Evolutionary conservation across 2,888 invertebrate species (phyloP).

Genomic region (Standfussiana lucernea): DNA sequence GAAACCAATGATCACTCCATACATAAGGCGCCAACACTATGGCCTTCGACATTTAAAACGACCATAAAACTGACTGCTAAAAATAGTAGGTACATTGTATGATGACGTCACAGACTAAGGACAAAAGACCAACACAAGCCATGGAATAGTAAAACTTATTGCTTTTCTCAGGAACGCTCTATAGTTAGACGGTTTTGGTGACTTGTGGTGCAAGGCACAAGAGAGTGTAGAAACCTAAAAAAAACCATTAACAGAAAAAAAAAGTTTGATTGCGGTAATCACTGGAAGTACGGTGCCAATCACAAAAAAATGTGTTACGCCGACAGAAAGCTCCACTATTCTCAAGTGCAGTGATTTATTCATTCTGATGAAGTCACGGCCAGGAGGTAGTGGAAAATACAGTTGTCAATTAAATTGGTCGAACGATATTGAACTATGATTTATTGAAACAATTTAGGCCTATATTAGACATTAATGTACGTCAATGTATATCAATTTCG

Average conservation of each 20-base stretch:
- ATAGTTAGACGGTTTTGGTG: constrained; percentile 74
- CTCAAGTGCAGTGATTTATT: background rate
- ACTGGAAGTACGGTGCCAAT: background rate
- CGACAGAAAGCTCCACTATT: background rate
- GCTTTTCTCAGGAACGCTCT: constrained; percentile 80
- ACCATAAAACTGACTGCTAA: constrained; percentile 43
- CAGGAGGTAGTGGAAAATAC: background rate
- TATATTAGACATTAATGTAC: constrained; percentile 21
- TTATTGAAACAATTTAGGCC: constrained; percentile 44
- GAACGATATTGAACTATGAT: constrained; percentile 6
- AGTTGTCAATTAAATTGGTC: background rate
- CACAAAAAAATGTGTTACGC: background rate
- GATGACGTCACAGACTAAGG: constrained; percentile 56
- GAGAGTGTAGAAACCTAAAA: constrained; percentile 9
- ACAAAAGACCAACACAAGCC: constrained; percentile 75
- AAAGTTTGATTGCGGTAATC: background rate
- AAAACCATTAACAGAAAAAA: background rate
- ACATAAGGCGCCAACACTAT: constrained; percentile 38
- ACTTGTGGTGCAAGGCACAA: constrained; percentile 48
- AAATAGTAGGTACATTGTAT: constrained; percentile 27
- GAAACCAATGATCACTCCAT: constrained; percentile 45
- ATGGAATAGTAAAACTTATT: constrained; percentile 81
- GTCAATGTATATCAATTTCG: constrained; percentile 29
- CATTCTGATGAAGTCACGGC: background rate
- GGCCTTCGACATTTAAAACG: constrained; percentile 49